Percentiles rank a stretch among this genome's conserved stretches.
Evolutionary conservation across 2,113 vertebrate species (phyloP).

Genomic region (Chaetorhynchus papuensis): DNA sequence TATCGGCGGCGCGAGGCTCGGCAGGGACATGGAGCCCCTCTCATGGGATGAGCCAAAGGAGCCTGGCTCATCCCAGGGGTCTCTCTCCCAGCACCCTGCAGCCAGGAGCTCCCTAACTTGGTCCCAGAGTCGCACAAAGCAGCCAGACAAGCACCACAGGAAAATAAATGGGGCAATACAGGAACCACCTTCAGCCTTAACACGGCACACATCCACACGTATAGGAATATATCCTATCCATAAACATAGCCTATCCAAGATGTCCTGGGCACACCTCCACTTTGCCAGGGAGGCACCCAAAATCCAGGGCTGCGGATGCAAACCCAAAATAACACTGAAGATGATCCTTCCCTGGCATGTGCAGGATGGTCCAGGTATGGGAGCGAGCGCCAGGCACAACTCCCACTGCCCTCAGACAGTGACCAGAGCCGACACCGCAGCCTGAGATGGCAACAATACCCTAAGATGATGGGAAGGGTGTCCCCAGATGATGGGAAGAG

Average conservation of each 20-base stretch:
- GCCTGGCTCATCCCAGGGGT: fast-evolving
- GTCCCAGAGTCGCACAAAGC: not conserved
- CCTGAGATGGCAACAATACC: not conserved
- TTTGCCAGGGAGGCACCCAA: not conserved
- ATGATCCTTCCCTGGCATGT: fast-evolving
- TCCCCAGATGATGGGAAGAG: not conserved
- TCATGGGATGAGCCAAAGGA: not conserved
- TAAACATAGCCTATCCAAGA: not conserved
- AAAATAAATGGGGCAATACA: not conserved
- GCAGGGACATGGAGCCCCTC: not conserved
- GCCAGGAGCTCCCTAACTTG: not conserved
- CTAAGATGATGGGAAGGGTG: not conserved
- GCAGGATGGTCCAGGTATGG: fast-evolving
- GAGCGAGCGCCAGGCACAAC: fast-evolving
- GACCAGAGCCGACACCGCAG: fast-evolving
- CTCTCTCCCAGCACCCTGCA: not conserved
- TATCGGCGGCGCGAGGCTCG: not conserved
- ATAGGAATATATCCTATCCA: fast-evolving
- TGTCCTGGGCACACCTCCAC: fast-evolving
- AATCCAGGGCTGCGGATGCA: not conserved
- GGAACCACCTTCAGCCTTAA: not conserved
- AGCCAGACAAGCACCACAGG: fast-evolving
- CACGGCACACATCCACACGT: no score
- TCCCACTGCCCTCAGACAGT: not conserved
- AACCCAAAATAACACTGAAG: not conserved